Conservation (phyloP, 2,113 vertebrate species). For the Phaetusa simplex region DNA sequence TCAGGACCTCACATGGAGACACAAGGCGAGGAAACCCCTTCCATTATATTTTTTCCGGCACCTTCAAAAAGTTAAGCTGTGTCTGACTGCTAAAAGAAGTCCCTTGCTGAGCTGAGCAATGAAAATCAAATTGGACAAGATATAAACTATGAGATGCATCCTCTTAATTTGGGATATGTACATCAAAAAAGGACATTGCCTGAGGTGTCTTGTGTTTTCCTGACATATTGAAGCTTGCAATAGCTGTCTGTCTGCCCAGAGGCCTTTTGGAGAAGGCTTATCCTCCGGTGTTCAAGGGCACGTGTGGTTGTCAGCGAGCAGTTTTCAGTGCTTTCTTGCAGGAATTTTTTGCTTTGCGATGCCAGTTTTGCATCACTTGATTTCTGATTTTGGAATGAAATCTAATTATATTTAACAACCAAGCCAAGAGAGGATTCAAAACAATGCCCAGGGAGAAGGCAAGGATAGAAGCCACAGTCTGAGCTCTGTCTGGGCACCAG, state of each 20-base stretch:
- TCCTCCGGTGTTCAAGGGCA: background rate
- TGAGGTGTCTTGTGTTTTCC: background rate
- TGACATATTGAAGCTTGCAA: background rate
- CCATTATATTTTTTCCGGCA: background rate
- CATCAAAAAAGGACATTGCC: background rate
- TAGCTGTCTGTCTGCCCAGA: background rate
- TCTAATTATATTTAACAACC: background rate
- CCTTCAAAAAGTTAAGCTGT: background rate
- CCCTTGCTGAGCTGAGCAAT: background rate
- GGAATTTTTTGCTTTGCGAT: background rate
- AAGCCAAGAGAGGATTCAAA: background rate
- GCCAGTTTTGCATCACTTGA: background rate
- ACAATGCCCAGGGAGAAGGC: background rate
- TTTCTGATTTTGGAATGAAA: background rate
- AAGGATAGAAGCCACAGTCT: background rate
- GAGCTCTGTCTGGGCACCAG: background rate
- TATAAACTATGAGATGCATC: background rate
- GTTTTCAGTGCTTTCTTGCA: background rate
- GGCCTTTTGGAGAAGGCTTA: background rate
- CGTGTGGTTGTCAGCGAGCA: background rate
- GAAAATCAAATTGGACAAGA: background rate
- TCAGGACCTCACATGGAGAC: constrained; percentile 41
- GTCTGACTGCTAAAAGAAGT: background rate
- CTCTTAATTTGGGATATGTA: background rate
- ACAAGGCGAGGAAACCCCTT: background rate